Evolutionary conservation across 2,888 invertebrate genomes (phyloP).

Genomic region (Tyria jacobaeae): DNA sequence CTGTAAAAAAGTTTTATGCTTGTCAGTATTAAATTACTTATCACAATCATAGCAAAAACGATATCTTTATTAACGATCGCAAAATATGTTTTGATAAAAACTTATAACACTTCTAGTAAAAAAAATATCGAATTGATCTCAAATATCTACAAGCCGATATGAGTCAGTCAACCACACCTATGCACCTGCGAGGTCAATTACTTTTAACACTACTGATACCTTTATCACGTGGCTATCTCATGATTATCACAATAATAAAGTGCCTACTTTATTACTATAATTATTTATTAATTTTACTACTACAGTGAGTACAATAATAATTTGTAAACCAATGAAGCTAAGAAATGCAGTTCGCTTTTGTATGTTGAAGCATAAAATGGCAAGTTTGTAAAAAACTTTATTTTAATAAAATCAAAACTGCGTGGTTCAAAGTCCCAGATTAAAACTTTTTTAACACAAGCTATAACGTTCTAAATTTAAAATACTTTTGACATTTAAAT

Average conservation of each 20-base stretch:
- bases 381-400: neutral
- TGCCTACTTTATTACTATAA: constrained; percentile 6
- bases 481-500: too few species aligned
- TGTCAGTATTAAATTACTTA: neutral
- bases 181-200: constrained; percentile 29
- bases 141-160: constrained; percentile 7
- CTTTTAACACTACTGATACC: constrained; percentile 12
- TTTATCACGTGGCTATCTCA: constrained; percentile 30
- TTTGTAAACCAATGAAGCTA: neutral
- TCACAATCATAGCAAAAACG: neutral
- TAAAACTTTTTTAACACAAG: neutral
- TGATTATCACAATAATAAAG: constrained; percentile 2
- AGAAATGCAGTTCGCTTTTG: neutral
- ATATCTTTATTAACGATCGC: neutral
- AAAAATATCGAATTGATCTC: neutral
- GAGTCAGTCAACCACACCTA: constrained; percentile 27
- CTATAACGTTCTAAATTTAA: too few species aligned
- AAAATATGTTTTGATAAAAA: neutral
- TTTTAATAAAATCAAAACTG: neutral
- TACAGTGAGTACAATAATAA: neutral
- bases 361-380: neutral
- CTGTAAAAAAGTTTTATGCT: too few species aligned
- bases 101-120: neutral
- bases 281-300: neutral
- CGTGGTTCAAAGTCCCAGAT: neutral